phyloP scores from a whole-genome alignment of 2,797 vertebrate species.

The Euthynnus affinis region DNA sequence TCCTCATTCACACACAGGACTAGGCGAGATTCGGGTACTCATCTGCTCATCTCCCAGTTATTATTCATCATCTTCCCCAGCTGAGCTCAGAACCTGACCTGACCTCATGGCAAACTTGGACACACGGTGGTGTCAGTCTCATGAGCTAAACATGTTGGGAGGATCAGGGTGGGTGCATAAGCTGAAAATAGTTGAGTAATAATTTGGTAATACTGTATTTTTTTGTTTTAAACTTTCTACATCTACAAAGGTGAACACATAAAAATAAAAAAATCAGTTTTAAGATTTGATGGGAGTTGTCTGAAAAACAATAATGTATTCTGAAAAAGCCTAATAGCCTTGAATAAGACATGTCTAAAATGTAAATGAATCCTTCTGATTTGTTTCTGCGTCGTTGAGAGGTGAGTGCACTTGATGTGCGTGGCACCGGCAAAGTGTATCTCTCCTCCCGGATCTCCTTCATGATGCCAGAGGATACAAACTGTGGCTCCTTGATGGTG shows the following conservation, averaged over 20 bases:
- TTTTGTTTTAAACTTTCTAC: conserved; percentile 20
- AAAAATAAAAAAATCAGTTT: background rate
- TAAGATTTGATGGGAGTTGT: background rate
- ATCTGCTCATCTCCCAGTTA: conserved; percentile 73
- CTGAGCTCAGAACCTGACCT: conserved; percentile 77
- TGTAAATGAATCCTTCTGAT: conserved; percentile 47
- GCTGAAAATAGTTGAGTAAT: conserved; percentile 20
- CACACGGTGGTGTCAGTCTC: conserved; percentile 43
- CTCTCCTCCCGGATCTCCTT: conserved; percentile 55
- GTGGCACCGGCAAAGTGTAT: conserved; percentile 36
- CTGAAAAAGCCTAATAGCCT: conserved; percentile 3
- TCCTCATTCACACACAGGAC: conserved; percentile 60
- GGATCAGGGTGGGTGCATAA: conserved; percentile 9
- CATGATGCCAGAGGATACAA: conserved; percentile 50
- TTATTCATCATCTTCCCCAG: conserved; percentile 77
- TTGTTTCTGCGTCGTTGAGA: conserved; percentile 43
- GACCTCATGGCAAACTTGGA: conserved; percentile 47
- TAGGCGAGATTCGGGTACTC: conserved; percentile 67
- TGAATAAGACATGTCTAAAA: conserved; percentile 43
- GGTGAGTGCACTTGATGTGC: conserved; percentile 51
- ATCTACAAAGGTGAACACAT: background rate
- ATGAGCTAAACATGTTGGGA: conserved; percentile 39
- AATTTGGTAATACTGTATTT: conserved; percentile 1
- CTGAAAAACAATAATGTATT: conserved; percentile 1
- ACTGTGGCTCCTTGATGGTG: conserved; percentile 70